Evolutionary conservation across 2,113 vertebrate species (phyloP).

Genomic region (Takifugu flavidus): DNA sequence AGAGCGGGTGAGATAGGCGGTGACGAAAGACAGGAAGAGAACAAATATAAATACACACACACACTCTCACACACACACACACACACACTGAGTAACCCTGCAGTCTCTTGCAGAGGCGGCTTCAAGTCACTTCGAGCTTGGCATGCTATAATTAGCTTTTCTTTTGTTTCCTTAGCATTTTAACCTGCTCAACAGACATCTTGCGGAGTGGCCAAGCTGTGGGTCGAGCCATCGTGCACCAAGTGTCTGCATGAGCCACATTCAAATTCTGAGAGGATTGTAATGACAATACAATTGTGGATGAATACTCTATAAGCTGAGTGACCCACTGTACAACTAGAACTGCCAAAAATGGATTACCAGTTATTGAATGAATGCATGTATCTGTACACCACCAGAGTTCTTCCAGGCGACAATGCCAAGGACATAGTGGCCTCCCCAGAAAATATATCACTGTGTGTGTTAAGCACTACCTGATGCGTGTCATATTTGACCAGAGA

Average conservation of each 20-base stretch:
- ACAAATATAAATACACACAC: constrained; percentile 22
- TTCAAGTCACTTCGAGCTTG: neutral
- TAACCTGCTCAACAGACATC: constrained; percentile 12
- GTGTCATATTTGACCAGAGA: constrained; percentile 50
- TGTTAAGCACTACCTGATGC: constrained; percentile 19
- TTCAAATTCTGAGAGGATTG: constrained; percentile 31
- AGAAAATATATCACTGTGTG: neutral
- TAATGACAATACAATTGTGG: constrained; percentile 33
- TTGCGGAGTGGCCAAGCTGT: neutral
- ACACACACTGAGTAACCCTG: neutral
- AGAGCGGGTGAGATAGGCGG: constrained; percentile 59
- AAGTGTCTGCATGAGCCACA: constrained; percentile 8
- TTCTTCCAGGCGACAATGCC: constrained; percentile 41
- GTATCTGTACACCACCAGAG: constrained; percentile 17
- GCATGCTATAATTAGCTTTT: constrained; percentile 11
- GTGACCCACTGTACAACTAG: constrained; percentile 34
- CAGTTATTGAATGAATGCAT: constrained; percentile 32
- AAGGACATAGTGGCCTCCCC: constrained; percentile 32
- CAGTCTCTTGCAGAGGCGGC: neutral
- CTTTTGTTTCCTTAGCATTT: neutral
- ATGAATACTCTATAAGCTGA: constrained; percentile 27
- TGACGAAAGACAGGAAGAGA: constrained; percentile 59
- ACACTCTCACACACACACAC: neutral
- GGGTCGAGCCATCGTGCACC: constrained; percentile 2
- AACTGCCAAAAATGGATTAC: constrained; percentile 35